Evolutionary conservation across 2,888 invertebrate genomes (phyloP), one percentile per base, ranked within the genome.

Genomic region (Eretmocerus hayati): DNA sequence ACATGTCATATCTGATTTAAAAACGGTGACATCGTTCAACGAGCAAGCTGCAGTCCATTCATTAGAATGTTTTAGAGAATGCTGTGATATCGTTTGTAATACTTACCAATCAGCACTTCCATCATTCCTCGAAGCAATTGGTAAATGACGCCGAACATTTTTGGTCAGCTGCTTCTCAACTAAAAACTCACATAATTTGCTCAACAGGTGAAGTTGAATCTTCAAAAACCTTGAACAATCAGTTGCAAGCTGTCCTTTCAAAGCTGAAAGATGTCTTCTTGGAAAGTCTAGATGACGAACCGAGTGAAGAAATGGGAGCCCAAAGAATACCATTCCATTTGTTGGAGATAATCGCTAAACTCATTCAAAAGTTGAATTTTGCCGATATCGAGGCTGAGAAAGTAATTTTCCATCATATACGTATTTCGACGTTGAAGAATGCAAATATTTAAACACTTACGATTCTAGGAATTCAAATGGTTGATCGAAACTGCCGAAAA

Each of bases 21-120:
- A 74, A 52, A 74, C 77, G 18, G 73, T 80, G 60, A 72, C 75
- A 16, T 75, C 76, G 35, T 80, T 81, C 56, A 81, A 84, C 56
- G 75, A 75, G 31, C 69, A 72, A 38, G 75, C 78, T 0, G 76
- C 79, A 0, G 59, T 78, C 41, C 62, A 73, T 2, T 78, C 80
- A 44, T 54, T 82, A 16, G 83, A 84, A 58, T 75, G 81, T 59
- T 84, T 72, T 70, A 78, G 63, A 54, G 67, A 58, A 66, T 72
- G 65, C 38, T 77, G 59, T 48, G 62, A 62, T 41, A 50, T 72
- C 18, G 62, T 76, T 42, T 69, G 64, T 45, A 62, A 60, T 1
- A 46, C 48, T 11, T 58, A 60, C 5, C 60, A 71, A 26, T 71
- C 69, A 46, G 69, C 74, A 56, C 62, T 78, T 4, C 50, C 65